Evolutionary conservation across 2,888 invertebrate species (phyloP).

Genomic region (Lasius platythorax): DNA sequence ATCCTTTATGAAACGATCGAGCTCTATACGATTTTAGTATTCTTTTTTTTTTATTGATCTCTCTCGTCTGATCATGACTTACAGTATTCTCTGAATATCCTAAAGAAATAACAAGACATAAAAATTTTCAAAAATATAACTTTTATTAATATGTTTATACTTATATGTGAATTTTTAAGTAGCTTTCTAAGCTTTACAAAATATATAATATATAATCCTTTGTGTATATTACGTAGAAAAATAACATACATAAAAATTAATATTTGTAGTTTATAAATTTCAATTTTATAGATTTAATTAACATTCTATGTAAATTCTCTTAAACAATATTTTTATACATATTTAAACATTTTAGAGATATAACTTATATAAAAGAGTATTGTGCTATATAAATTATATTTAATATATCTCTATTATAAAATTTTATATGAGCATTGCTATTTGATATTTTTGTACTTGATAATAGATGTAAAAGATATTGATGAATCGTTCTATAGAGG

Average conservation of each 20-base stretch:
- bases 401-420: not conserved
- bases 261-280: constrained; percentile 1
- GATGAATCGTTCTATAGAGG: not conserved
- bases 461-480: not conserved
- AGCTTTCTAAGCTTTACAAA: not conserved
- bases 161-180: not conserved
- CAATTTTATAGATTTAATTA: constrained; percentile 6
- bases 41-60: not conserved
- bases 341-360: not conserved
- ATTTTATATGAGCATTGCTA: not conserved
- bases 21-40: not conserved
- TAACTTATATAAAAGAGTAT: not conserved
- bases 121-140: not conserved
- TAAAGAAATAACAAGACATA: not conserved
- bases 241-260: not conserved
- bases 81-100: not conserved
- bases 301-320: not conserved
- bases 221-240: not conserved
- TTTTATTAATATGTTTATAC: not conserved
- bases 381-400: not conserved
- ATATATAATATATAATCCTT: not conserved
- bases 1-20: not conserved
- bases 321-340: not conserved
- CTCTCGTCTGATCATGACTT: not conserved
- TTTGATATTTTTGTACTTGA: not conserved